These are phyloP conservation scores for Parascotia fuliginaria DNA, from an alignment of 2,888 invertebrate genomes.

Conservation along the genomic window DNA sequence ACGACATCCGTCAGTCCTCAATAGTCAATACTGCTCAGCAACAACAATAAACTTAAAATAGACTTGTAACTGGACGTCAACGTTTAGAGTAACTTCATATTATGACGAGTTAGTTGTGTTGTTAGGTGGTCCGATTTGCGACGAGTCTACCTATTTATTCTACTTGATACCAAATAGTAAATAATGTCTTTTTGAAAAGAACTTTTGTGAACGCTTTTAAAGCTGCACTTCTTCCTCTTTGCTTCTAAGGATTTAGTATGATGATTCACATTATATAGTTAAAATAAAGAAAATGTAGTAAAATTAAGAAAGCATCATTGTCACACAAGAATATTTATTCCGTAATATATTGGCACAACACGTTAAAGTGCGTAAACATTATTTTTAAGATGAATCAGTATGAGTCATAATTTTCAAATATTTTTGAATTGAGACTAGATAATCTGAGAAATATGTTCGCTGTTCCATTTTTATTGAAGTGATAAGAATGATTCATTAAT, in stretches of 20 bases:
- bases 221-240: no score
- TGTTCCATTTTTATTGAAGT: background rate
- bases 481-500: conserved; percentile 1
- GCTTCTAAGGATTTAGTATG: no score
- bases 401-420: conserved; percentile 1
- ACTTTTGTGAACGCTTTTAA: no score
- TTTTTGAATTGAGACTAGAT: conserved; percentile 2
- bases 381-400: conserved; percentile 5
- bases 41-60: conserved; percentile 44
- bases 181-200: no score
- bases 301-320: no score
- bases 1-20: conserved; percentile 31
- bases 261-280: no score
- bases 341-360: background rate
- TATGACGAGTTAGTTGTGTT: background rate
- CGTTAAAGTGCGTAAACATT: background rate
- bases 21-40: conserved; percentile 36
- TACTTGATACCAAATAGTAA: no score
- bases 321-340: no score
- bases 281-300: no score
- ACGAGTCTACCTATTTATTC: no score
- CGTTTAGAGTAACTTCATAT: conserved; percentile 14
- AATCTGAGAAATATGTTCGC: background rate
- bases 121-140: no score
- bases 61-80: conserved; percentile 30